Base-by-base conservation (phyloP, 2,797 vertebrate genomes). In the Silurus aristotelis region DNA sequence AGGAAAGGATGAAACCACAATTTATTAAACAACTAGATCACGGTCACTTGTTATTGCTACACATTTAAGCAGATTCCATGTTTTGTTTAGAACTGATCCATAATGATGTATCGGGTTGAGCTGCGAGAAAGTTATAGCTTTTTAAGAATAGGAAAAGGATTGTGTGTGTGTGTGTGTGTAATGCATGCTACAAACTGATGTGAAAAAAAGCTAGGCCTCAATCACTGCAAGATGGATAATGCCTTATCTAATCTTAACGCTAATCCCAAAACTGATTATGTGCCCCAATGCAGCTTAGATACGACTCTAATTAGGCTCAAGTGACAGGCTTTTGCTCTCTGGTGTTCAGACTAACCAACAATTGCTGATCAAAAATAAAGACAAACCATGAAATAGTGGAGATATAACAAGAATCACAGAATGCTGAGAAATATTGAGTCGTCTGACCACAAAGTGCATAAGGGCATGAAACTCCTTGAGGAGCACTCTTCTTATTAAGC, bases 231-330 rank as follows among this genome's bases (percentile, higher is more conserved):
- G 87, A 82, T 87, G 87, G 90, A 93, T 93, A 91, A 93, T 87
- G 89, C 81, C 89, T 92, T 89, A 92, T 92, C 92, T 90, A 82
- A 31, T 87, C 84, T 87, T 89, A 93, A 93, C 90, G 88, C 89
- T 87, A 90, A 88, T 90, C 89, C 90, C 87, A 90, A 78, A 87
- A 89, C 91, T 92, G 90, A 93, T 93, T 92, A 92, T 4, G 89
- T 85, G 87, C 86, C 67, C 85, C 77, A 68, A 79, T 80, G 68
- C 80, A 75, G 88, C 84, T 90, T 70, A 85, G 84, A 91, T 88
- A 89, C 86, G 86, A 87, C 77, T 88, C 86, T 93, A 94, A 93
- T 94, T 92, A 92, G 87, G 61, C 61, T 87, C 90, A 63, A 48
- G 73, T 72, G 48, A 67, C 83, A 64, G 61, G 55, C 56, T 12